Evolutionary conservation across 1,140 invertebrate species (phyloP), one percentile per base, ranked within the genome.

Genomic region (Papilio glaucus): DNA sequence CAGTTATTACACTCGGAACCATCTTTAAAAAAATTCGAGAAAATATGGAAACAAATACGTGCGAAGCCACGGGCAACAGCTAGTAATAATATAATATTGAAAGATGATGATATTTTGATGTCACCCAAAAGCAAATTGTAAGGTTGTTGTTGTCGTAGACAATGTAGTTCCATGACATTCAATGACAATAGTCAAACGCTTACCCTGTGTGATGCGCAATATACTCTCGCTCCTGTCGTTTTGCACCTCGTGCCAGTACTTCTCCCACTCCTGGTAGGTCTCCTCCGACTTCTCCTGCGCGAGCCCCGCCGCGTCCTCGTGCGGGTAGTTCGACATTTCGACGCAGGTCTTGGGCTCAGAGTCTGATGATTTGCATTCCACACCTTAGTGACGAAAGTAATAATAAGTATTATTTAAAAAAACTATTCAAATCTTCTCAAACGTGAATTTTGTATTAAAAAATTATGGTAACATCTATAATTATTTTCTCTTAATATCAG

Each of bases 231-330:
- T 79, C 38, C 78, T 83, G n/a, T 83, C 69, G 5, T 45, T 72
- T 33, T 72, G 61, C 2, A 80, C 80, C 7, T 75, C 68, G 3
- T 76, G 73, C 88, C 87, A 91, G 60, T 85, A 90, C 21, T 80
- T 82, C 38, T 79, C 71, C 89, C 89, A 91, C 10, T 85, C 86
- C 63, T 81, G 77, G 68, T 83, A 90, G 0, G 73, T 73, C 63
- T 89, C 86, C 60, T 90, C 87, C 0, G 87, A 87, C 61, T 87
- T 89, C 45, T 90, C 87, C 24, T 80, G 76, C 9, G 63, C 89
- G 6, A 91, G 74, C n/a, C 82, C 65, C 0, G 72, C 72, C 0
- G 86, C 84, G 73, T 86, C 88, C 26, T 89, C 87, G 73, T 89
- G 84, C 0, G 85, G 83, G 45, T 83, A 86, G 1, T 38, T 70